Percentiles rank a stretch among this genome's conserved stretches.
Conservation (phyloP, 1,140 invertebrate species). For the Ectropis grisescens region DNA sequence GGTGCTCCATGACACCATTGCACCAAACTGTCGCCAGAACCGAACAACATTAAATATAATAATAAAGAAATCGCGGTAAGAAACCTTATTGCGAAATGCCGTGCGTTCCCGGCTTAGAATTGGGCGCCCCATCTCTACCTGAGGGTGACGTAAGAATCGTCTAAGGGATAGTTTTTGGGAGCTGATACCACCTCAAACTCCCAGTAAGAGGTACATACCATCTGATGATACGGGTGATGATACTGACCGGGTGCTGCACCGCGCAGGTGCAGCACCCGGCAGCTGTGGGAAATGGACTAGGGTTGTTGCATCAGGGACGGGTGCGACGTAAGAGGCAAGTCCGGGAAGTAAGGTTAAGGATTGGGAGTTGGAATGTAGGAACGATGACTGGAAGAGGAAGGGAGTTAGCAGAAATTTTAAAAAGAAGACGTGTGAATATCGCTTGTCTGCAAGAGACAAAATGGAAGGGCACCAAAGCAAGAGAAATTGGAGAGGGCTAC, state of each 20-base stretch:
- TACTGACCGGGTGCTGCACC: background rate
- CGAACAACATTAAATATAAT: too few species aligned
- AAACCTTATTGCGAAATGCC: background rate
- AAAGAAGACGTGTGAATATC: constrained; percentile 10
- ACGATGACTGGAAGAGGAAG: constrained; percentile 8
- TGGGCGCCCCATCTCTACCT: too few species aligned
- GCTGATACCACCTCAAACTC: too few species aligned
- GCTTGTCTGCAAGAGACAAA: constrained; percentile 17
- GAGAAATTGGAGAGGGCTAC: constrained; percentile 13
- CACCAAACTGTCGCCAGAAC: too few species aligned
- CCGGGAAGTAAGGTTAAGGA: constrained; percentile 2
- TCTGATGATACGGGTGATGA: too few species aligned
- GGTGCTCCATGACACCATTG: too few species aligned
- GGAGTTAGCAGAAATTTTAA: constrained; percentile 7
- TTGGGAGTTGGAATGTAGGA: constrained; percentile 8
- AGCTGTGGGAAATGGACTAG: background rate
- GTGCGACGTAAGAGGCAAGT: background rate
- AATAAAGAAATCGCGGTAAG: too few species aligned
- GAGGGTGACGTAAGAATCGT: too few species aligned
- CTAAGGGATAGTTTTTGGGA: too few species aligned
- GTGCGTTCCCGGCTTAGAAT: too few species aligned
- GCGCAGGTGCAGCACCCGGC: too few species aligned
- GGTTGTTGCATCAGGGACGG: background rate
- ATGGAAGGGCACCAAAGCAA: constrained; percentile 14
- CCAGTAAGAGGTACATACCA: too few species aligned